Percentiles rank a stretch among this genome's conserved stretches.
These are phyloP conservation scores for Lycaena phlaeas DNA, from an alignment of 2,888 invertebrate species.

Conservation along the genomic window DNA sequence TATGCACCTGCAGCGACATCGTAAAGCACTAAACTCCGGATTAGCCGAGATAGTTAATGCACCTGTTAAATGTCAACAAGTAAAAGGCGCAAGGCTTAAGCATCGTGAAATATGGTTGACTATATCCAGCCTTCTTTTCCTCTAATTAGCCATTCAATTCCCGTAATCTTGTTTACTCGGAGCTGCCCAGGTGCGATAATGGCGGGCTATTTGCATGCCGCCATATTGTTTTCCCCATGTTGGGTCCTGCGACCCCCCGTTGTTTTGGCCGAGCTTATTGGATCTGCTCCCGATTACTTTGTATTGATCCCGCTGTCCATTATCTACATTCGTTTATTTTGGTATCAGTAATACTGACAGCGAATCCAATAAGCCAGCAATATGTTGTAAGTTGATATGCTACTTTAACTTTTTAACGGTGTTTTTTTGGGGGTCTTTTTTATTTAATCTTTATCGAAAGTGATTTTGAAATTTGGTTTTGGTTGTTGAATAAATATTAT, in stretches of 20 bases:
- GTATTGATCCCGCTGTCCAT: conserved; percentile 70
- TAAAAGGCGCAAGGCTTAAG: conserved; percentile 65
- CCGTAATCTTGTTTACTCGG: conserved; percentile 72
- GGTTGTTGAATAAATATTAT: too few relatives aligned
- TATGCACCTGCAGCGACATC: conserved; percentile 6
- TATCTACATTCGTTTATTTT: conserved; percentile 70
- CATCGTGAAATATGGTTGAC: conserved; percentile 65
- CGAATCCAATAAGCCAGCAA: conserved; percentile 38
- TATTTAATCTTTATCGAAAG: too few relatives aligned
- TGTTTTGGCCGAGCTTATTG: conserved; percentile 69
- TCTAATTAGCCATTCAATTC: conserved; percentile 73
- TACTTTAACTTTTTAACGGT: too few relatives aligned
- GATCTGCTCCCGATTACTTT: conserved; percentile 70
- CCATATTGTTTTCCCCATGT: conserved; percentile 70
- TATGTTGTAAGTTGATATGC: conserved; percentile 28
- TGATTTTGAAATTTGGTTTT: too few relatives aligned
- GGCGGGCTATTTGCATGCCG: conserved; percentile 72
- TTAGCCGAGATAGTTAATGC: conserved; percentile 35
- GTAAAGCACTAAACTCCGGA: conserved; percentile 40
- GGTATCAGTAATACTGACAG: conserved; percentile 56
- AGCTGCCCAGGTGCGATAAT: conserved; percentile 72
- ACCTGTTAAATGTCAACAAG: conserved; percentile 59
- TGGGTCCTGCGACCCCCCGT: conserved; percentile 60
- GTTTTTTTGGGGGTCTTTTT: too few relatives aligned
- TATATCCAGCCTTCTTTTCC: conserved; percentile 65